Percentiles rank a stretch among this genome's conserved stretches.
Conservation (phyloP, 2,113 vertebrate species). For the Microcebus lehilahytsara region DNA sequence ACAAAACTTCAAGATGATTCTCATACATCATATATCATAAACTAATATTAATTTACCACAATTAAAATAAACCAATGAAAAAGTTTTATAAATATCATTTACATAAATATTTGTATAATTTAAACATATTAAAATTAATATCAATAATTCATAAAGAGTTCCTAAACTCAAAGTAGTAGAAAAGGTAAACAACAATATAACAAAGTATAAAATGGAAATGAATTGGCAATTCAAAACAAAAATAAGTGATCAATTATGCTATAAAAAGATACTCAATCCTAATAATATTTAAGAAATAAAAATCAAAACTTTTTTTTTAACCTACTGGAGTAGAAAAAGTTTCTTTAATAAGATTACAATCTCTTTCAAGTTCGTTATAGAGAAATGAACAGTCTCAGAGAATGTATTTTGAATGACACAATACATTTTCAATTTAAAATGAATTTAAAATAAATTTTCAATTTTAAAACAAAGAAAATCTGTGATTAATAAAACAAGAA, state of each 20-base stretch:
- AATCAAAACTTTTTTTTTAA: neutral
- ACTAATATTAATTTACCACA: conserved; percentile 7
- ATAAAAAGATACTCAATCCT: neutral
- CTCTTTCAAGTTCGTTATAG: neutral
- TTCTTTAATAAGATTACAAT: neutral
- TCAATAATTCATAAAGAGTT: conserved; percentile 15
- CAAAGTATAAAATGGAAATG: neutral
- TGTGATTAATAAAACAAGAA: conserved; percentile 24
- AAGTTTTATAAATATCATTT: neutral
- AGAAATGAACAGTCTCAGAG: neutral
- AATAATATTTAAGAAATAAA: neutral
- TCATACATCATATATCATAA: neutral
- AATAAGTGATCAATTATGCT: neutral
- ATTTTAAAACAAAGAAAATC: neutral
- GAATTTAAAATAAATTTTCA: neutral
- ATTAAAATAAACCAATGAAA: conserved; percentile 1
- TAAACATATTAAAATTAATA: conserved; percentile 13
- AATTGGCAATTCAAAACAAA: neutral
- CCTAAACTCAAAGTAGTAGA: conserved; percentile 13
- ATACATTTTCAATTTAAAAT: too few species aligned
- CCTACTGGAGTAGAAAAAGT: neutral
- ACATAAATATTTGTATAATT: neutral
- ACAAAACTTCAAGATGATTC: neutral
- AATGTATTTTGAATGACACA: neutral
- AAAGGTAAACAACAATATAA: neutral